Base-by-base conservation (phyloP, 2,113 vertebrate genomes). In the Gavia stellata region DNA sequence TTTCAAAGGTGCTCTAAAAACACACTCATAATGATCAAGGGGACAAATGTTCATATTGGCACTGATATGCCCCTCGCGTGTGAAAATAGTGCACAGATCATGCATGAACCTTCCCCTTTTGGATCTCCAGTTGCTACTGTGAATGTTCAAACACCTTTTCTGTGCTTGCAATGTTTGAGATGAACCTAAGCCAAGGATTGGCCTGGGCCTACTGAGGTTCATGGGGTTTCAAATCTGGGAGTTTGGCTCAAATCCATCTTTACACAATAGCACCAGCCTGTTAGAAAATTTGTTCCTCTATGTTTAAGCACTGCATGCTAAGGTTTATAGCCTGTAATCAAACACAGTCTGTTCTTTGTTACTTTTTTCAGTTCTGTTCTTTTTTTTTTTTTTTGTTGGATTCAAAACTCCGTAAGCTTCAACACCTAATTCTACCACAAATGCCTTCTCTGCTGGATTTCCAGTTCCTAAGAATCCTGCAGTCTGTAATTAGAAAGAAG, bases 301-400 rank as follows among this genome's bases (percentile, higher is more conserved):
- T 5, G 31, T 89, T 87, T 45, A 85, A 4, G 21, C 45, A 67
- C 58, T 42, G 59, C 45, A 56, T 34, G 58, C 63, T 77, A 83
- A 86, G 50, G 49, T 85, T 96, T 92, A 96, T 74, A 93, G 87
- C 50, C 58, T 56, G 68, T 89, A 95, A 95, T 95, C 68, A 97
- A 72, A 93, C 33, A 81, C 67, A 90, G 75, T 66, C 58, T 94
- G 70, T 15, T 49, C 44, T 86, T 82, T 78, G 25, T 80, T 75
- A 44, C 18, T 47, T 84, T 36, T 66, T 84, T 45, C 25, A 58
- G 34, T 25, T 67, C 9, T 61, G 9, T 31, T 26, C 34, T 12
- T 33, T 12, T 3, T 23, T 7, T 28, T 21, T 66, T n/a, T 44
- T 34, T 71, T 47, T 73, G 4, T 36, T 56, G 31, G 13, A 77